A percentile compares a stretch with the other conserved stretches of the same genome.
Evolutionary conservation across 1,140 invertebrate genomes (phyloP).

Genomic region (Ceratoteleas bidentatus): DNA sequence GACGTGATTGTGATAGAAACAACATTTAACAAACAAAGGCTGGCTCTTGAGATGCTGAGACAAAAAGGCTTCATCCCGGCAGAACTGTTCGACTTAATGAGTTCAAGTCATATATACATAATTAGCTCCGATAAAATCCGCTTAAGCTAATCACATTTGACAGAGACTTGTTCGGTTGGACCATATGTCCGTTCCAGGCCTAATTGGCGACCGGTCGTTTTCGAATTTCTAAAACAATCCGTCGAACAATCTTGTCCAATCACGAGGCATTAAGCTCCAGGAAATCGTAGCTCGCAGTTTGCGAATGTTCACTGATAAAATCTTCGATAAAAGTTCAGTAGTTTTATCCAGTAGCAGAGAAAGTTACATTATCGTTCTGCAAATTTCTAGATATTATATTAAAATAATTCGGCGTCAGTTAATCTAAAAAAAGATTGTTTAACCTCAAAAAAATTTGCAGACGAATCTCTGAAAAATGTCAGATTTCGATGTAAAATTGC

Average conservation of each 20-base stretch:
- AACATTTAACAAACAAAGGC: too few relatives aligned
- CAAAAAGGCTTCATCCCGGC: constrained; percentile 3
- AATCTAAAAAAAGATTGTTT: too few relatives aligned
- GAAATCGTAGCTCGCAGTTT: background rate
- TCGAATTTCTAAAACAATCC: background rate
- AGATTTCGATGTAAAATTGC: too few relatives aligned
- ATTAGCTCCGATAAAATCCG: constrained; percentile 34
- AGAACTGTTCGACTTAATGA: constrained; percentile 24
- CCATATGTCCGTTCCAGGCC: constrained; percentile 16
- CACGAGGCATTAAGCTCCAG: background rate
- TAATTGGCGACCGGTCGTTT: constrained; percentile 13
- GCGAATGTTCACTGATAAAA: too few relatives aligned
- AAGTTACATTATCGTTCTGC: too few relatives aligned
- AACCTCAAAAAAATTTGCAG: too few relatives aligned
- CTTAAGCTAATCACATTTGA: constrained; percentile 31
- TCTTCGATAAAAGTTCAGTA: too few relatives aligned
- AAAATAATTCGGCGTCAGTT: too few relatives aligned
- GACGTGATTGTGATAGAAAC: too few relatives aligned
- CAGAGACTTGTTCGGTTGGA: constrained; percentile 20
- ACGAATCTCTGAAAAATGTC: too few relatives aligned
- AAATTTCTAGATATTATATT: too few relatives aligned
- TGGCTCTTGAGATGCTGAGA: background rate
- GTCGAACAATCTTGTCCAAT: background rate
- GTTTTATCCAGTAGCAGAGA: too few relatives aligned
- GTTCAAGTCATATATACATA: constrained; percentile 39